A percentile compares a stretch with the other conserved stretches of the same genome.
Conservation (phyloP, 1,140 invertebrate genomes). For the Drosophila truncata region DNA sequence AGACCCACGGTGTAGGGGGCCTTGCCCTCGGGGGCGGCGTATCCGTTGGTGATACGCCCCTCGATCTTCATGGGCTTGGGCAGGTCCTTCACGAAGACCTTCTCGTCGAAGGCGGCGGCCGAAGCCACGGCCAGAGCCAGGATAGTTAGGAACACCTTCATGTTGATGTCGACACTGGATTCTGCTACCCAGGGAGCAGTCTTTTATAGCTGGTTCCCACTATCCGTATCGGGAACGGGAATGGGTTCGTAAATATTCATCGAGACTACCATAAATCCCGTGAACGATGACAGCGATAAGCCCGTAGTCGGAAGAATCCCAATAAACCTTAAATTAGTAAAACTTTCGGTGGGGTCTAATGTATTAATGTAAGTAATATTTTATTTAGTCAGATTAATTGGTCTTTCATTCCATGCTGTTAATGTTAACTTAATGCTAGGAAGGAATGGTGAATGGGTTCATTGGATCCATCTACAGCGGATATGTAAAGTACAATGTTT, state of each 20-base stretch:
- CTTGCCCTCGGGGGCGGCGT: conserved; percentile 78
- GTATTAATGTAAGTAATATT: not conserved
- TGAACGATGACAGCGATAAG: conserved; percentile 21
- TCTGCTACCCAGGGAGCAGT: conserved; percentile 15
- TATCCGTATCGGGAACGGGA: conserved; percentile 4
- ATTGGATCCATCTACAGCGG: not conserved
- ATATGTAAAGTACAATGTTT: not conserved
- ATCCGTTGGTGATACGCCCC: conserved; percentile 75
- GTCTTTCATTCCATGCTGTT: no score
- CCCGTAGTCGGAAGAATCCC: not conserved
- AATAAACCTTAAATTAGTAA: not conserved
- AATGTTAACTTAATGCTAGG: no score
- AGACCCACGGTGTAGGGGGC: conserved; percentile 86
- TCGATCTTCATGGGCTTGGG: conserved; percentile 51
- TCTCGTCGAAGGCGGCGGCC: conserved; percentile 31
- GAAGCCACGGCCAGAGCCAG: conserved; percentile 44
- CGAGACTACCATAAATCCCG: conserved; percentile 24
- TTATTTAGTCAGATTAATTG: not conserved
- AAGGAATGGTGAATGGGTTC: not conserved
- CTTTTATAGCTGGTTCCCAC: conserved; percentile 17
- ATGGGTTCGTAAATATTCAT: conserved; percentile 29
- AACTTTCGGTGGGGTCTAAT: not conserved
- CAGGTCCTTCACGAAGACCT: conserved; percentile 46
- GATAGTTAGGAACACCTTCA: conserved; percentile 47
- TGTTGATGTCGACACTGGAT: conserved; percentile 51